Evolutionary conservation across 2,888 invertebrate genomes (phyloP), one percentile per base, ranked within the genome.

Genomic region (Epistrophe grossulariae): DNA sequence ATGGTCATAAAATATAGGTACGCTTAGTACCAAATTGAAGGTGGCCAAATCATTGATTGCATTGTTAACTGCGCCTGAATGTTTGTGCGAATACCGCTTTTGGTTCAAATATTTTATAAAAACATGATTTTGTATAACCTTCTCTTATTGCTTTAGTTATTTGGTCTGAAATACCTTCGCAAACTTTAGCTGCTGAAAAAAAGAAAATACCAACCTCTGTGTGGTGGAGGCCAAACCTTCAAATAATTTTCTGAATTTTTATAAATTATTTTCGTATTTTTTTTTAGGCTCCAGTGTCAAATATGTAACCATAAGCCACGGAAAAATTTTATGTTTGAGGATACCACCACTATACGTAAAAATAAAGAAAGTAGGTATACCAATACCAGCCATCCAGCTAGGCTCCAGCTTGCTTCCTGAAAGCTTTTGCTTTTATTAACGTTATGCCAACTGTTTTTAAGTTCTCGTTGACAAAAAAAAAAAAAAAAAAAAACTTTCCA

Each of bases 401-500:
- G 19, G 31, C 64, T 62, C 19, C 35, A 50, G 48, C 19, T 35
- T 43, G 24, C 64, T 64, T 59, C n/a, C 66, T 31, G 43, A 35
- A 24, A 35, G 52, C 50, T 40, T 70, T 70, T 55, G n/a, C n/a
- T 70, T 68, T 70, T 52, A 40, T 40, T 55, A 55, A 40, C 70
- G 38, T 68, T 52, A 66, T 28, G 73, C 73, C 74, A 80, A 80
- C 64, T 40, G 57, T 35, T 50, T 57, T 60, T 40, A 43, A 50
- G 28, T 28, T 62, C 15, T 40, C 52, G 9, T 55, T 9, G 55
- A 38, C 1, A 66, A 66, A 66, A 73, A 24, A 24, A 24, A 24
- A 24, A 24, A 24, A 24, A 2, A 24, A 24, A 24, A 24, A 24
- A 24, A 50, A 50, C 13, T n/a, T 11, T 48, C 13, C 31, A 19